Conservation (phyloP, 2,888 invertebrate species). For the Drosophila cognata region DNA sequence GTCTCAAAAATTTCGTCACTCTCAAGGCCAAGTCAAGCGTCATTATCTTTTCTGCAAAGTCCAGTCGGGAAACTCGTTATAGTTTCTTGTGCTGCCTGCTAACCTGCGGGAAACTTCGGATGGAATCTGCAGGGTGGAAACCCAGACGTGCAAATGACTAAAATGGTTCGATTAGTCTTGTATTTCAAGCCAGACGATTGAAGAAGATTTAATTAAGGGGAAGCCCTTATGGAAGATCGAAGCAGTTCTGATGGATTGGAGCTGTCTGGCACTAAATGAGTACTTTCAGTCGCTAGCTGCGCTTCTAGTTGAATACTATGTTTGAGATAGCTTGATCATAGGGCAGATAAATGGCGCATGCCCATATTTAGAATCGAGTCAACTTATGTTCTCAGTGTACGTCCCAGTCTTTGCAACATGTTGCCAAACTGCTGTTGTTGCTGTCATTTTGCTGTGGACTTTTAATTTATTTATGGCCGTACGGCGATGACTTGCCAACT, state of each 20-base stretch:
- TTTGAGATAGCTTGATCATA: neutral
- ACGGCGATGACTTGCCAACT: constrained; percentile 67
- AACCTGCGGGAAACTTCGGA: neutral
- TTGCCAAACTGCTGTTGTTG: constrained; percentile 67
- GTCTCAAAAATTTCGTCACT: neutral
- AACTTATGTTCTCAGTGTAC: neutral
- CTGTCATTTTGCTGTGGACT: constrained; percentile 77
- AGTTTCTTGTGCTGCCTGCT: neutral
- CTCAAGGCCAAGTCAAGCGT: neutral
- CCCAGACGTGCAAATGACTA: no score
- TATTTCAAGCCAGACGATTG: neutral
- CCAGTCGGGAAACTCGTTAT: no score
- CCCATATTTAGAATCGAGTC: neutral
- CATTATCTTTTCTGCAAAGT: neutral
- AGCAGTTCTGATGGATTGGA: neutral
- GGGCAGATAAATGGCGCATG: neutral
- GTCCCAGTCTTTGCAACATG: constrained; percentile 47
- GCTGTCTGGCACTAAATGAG: neutral
- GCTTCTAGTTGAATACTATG: neutral
- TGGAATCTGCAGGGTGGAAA: neutral
- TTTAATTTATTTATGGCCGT: constrained; percentile 78
- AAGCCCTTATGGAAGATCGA: neutral
- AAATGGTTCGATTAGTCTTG: neutral
- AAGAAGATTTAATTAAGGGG: neutral
- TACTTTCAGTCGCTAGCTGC: neutral